Conservation (phyloP, 2,113 vertebrate species). For the Spea bombifrons region DNA sequence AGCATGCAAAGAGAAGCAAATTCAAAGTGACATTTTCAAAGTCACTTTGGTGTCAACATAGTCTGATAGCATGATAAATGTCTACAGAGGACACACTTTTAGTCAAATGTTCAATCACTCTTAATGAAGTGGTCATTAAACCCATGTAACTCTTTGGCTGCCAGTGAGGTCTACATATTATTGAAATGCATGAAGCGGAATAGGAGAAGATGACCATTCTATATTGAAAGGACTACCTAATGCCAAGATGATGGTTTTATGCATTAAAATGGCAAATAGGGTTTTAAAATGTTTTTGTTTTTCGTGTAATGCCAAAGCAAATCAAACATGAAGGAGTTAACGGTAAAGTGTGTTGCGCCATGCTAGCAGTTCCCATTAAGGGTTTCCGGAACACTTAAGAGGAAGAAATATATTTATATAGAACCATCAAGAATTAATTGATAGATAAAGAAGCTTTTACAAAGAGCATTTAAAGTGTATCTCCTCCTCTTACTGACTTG, state of each 20-base stretch:
- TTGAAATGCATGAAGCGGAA: background rate
- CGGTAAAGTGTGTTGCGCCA: background rate
- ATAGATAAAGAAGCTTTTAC: conserved; percentile 34
- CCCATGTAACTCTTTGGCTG: conserved; percentile 8
- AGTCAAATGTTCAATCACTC: conserved; percentile 34
- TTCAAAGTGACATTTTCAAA: conserved; percentile 39
- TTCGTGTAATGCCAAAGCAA: too few species aligned
- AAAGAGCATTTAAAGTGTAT: conserved; percentile 29
- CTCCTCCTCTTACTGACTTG: conserved; percentile 10
- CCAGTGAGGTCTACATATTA: background rate
- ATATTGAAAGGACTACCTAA: too few species aligned
- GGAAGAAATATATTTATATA: conserved; percentile 42
- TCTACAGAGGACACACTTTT: conserved; percentile 15
- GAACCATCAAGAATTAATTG: conserved; percentile 46
- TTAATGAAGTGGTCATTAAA: conserved; percentile 32
- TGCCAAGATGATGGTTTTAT: too few species aligned
- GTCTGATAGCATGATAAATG: conserved; percentile 39
- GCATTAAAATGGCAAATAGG: too few species aligned
- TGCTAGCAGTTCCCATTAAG: conserved; percentile 36
- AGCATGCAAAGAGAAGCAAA: conserved; percentile 17
- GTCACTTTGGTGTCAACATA: conserved; percentile 29
- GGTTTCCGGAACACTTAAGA: conserved; percentile 46
- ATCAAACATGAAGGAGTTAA: conserved; percentile 5
- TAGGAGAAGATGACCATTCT: too few species aligned
- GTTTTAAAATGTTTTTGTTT: too few species aligned